Evolutionary conservation across 2,797 vertebrate genomes (phyloP), one percentile per base, ranked within the genome.

Genomic region (Luscinia megarhynchos): DNA sequence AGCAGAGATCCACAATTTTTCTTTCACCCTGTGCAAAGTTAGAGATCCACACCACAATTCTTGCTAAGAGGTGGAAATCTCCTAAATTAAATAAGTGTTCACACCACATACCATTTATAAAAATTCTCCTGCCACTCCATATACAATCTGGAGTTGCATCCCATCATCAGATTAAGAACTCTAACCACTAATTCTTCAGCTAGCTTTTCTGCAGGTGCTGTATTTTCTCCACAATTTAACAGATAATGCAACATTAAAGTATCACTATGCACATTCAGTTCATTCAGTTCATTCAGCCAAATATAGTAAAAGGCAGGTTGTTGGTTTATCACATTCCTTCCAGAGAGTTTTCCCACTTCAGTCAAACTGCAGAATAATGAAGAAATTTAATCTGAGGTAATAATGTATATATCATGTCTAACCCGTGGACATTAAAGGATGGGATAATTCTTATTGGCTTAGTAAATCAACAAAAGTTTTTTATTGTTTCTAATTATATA

Each of bases 341-440:
- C 61, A 84, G 59, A 76, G 59, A 93, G 51, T n/a, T 53, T 76
- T 82, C 70, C 50, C 32, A 54, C 43, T 91, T 91, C 61, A 58
- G 54, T 85, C 72, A 75, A 54, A 74, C 38, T 94, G 46, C 79
- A 84, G 57, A 74, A 94, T 84, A 95, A 91, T 61, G 11, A 88
- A 82, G 68, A 92, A 38, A 51, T 40, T 92, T 94, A 74, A 90
- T 84, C 53, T 94, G 20, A 17, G 9, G n/a, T 92, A 91, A 93
- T 94, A 93, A 94, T 68, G 68, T 77, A 90, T 59, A 72, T 55
- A 76, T 48, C 19, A 40, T 68, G 45, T 62, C n/a, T 51, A 79
- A 80, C 12, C 27, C 58, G 62, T 74, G 68, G 61, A 89, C 58
- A 64, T 57, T 91, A 87, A 86, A 82, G 15, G 29, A 86, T 61